These are phyloP conservation scores for Camelus dromedarius DNA, from an alignment of 2,113 vertebrate genomes.

Conservation along the genomic window DNA sequence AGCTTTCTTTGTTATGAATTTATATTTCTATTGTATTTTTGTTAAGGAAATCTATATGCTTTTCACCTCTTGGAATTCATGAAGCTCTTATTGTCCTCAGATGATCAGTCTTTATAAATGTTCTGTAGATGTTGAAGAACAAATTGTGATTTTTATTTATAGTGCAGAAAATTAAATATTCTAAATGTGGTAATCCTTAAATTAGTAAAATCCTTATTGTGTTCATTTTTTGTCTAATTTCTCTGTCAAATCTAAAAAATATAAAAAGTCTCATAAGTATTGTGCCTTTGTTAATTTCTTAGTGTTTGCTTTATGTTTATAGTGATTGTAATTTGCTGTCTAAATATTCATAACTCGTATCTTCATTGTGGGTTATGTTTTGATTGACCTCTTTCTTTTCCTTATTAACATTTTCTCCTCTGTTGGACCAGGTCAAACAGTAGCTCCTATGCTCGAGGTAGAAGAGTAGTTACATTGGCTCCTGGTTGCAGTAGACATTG, in stretches of 20 bases:
- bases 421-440: background rate
- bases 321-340: background rate
- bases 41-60: background rate
- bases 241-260: background rate
- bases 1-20: background rate
- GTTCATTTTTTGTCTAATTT: background rate
- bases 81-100: background rate
- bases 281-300: background rate
- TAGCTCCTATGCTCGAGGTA: background rate
- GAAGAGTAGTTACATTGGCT: background rate
- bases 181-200: background rate
- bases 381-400: background rate
- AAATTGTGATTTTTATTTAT: background rate
- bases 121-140: background rate
- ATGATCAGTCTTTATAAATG: background rate
- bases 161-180: background rate
- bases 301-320: background rate
- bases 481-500: background rate
- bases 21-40: background rate
- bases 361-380: background rate
- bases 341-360: background rate
- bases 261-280: background rate
- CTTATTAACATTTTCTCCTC: background rate
- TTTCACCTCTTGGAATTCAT: background rate
- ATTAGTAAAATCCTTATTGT: background rate